A percentile compares a stretch with the other conserved stretches of the same genome.
These are phyloP conservation scores for Alces alces DNA, from an alignment of 2,113 vertebrate species.

Conservation along the genomic window DNA sequence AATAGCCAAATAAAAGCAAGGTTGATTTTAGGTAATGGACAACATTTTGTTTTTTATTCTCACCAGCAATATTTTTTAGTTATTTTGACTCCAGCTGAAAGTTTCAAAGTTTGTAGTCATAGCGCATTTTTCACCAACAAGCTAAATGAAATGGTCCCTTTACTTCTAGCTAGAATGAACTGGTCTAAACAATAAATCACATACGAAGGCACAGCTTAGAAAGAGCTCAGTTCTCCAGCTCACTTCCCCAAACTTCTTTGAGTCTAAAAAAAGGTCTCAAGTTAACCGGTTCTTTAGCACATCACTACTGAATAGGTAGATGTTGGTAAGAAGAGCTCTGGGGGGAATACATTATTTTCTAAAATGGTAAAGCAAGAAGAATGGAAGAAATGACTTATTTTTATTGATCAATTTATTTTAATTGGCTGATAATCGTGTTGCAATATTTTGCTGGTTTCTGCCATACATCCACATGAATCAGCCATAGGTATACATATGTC, in stretches of 20 bases:
- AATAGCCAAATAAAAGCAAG: neutral
- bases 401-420: neutral
- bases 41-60: neutral
- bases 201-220: neutral
- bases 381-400: neutral
- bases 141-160: neutral
- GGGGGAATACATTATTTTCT: neutral
- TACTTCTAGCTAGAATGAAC: neutral
- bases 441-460: neutral
- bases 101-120: neutral
- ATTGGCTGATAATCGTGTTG: neutral
- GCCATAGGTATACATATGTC: neutral
- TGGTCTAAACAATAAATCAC: neutral
- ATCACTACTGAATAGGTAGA: neutral
- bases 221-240: neutral
- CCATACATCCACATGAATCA: neutral
- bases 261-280: neutral
- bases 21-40: neutral
- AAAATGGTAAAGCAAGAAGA: neutral
- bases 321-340: neutral
- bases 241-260: neutral
- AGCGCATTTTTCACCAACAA: conserved; percentile 43
- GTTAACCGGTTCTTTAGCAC: neutral
- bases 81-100: conserved; percentile 11
- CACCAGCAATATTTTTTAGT: conserved; percentile 28